Percentiles rank a stretch among this genome's conserved stretches.
Evolutionary conservation across 2,888 invertebrate species (phyloP).

Genomic region (Xylophagus ater): DNA sequence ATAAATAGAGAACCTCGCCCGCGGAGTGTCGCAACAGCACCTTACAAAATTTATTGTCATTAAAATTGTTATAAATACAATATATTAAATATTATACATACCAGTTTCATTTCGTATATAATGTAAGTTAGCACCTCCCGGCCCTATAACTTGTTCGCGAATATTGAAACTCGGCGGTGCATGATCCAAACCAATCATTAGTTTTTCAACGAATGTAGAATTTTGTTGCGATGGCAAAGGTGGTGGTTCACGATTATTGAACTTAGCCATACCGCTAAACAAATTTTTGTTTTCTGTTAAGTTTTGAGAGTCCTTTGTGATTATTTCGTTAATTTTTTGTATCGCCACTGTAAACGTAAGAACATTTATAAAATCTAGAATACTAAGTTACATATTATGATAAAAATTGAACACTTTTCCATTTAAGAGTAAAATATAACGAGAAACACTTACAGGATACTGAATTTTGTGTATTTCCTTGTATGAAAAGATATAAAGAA

Average conservation of each 20-base stretch:
- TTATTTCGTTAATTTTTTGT: constrained; percentile 27
- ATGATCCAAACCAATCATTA: constrained; percentile 66
- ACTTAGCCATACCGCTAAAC: too few relatives aligned
- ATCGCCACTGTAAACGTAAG: constrained; percentile 30
- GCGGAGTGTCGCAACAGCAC: constrained; percentile 61
- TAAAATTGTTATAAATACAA: constrained; percentile 24
- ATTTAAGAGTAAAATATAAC: background rate
- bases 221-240: constrained; percentile 14
- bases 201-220: constrained; percentile 46
- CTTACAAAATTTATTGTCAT: constrained; percentile 10
- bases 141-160: constrained; percentile 60
- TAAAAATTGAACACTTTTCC: constrained; percentile 2
- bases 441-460: constrained; percentile 25
- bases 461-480: constrained; percentile 26
- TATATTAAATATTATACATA: background rate
- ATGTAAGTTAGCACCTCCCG: constrained; percentile 58
- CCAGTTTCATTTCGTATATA: constrained; percentile 64
- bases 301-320: constrained; percentile 16
- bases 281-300: too few relatives aligned
- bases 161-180: constrained; percentile 65
- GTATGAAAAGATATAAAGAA: constrained; percentile 42
- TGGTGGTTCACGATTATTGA: constrained; percentile 14
- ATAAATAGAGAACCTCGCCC: constrained; percentile 54
- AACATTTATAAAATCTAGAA: constrained; percentile 4
- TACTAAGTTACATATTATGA: constrained; percentile 4